Conservation (phyloP, 2,888 invertebrate species). For the Athalia rosae region DNA sequence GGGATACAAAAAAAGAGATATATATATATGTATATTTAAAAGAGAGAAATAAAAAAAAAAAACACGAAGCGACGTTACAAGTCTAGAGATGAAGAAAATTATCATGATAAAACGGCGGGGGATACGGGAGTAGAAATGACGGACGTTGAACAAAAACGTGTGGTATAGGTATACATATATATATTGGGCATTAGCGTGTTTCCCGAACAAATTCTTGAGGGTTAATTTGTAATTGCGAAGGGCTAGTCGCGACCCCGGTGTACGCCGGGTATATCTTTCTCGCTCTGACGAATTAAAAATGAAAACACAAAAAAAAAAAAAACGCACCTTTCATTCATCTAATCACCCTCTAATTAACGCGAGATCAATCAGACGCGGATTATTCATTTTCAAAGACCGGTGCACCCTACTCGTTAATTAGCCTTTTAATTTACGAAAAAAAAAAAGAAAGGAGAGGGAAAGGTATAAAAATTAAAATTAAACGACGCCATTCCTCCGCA, state of each 20-base stretch:
- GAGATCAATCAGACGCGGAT: not conserved
- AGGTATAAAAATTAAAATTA: no score
- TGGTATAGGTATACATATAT: not conserved
- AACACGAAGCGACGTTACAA: not conserved
- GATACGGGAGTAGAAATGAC: constrained; percentile 1
- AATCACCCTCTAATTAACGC: not conserved
- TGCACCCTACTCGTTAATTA: no score
- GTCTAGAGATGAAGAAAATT: no score
- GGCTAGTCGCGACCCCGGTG: not conserved
- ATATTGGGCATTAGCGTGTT: constrained; percentile 12
- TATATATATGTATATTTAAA: not conserved
- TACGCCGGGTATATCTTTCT: not conserved
- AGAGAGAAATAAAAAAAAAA: not conserved
- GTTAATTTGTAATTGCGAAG: constrained; percentile 26
- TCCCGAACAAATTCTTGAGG: constrained; percentile 22
- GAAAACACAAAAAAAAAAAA: not conserved
- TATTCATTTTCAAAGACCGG: no score
- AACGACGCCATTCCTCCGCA: no score
- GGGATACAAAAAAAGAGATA: no score
- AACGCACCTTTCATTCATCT: not conserved
- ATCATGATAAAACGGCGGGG: not conserved
- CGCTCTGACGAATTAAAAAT: constrained; percentile 13
- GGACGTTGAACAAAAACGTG: not conserved
- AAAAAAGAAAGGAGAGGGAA: no score
- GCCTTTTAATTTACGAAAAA: not conserved